These are phyloP conservation scores for Graphium colonna DNA, from an alignment of 2,888 invertebrate genomes.

Conservation along the genomic window DNA sequence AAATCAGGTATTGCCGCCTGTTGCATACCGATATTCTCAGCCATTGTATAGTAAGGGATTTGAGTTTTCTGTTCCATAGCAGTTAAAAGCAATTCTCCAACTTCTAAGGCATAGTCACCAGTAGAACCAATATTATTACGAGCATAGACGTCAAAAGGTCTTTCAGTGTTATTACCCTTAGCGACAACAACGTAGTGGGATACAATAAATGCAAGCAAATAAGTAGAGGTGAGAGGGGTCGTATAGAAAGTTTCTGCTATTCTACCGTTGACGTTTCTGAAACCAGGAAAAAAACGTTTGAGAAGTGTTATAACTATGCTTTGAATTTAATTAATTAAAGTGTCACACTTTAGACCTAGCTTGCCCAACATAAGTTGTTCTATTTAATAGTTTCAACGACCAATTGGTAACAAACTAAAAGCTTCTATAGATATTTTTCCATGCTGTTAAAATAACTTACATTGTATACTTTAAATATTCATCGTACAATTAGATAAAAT, in stretches of 20 bases:
- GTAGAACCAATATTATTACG: constrained; percentile 57
- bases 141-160: constrained; percentile 67
- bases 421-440: too few relatives aligned
- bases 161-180: constrained; percentile 30
- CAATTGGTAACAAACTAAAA: too few relatives aligned
- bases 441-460: too few relatives aligned
- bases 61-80: constrained; percentile 81
- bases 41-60: constrained; percentile 73
- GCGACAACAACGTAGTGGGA: constrained; percentile 82
- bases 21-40: constrained; percentile 75
- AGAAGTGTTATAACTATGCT: too few relatives aligned
- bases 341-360: too few relatives aligned
- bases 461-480: too few relatives aligned
- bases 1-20: constrained; percentile 90
- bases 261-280: constrained; percentile 41
- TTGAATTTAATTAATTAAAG: too few relatives aligned
- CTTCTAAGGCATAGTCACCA: constrained; percentile 64
- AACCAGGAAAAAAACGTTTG: constrained; percentile 18
- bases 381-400: too few relatives aligned
- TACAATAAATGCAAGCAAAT: constrained; percentile 91
- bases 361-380: too few relatives aligned
- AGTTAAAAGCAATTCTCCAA: constrained; percentile 65
- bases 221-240: constrained; percentile 87
- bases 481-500: too few relatives aligned
- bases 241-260: constrained; percentile 68